phyloP scores from a whole-genome alignment of 2,888 invertebrate species.

The Apoda limacodes region DNA sequence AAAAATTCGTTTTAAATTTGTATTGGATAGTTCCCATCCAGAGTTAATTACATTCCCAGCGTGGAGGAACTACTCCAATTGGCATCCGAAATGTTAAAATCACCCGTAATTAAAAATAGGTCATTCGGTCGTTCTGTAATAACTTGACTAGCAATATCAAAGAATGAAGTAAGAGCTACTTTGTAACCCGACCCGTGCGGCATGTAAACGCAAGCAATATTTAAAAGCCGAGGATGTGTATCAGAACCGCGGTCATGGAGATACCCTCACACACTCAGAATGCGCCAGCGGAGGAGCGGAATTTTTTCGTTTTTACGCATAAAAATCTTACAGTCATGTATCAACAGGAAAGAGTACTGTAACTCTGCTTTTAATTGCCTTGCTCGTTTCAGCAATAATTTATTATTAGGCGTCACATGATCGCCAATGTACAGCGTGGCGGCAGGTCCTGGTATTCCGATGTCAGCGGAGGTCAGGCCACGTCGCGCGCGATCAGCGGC shows the following conservation, averaged over 20 bases:
- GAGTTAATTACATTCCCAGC: too few relatives aligned
- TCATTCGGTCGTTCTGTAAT: too few relatives aligned
- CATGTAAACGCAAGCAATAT: too few relatives aligned
- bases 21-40: too few relatives aligned
- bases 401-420: constrained; percentile 17
- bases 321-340: constrained; percentile 13
- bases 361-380: constrained; percentile 6
- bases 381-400: constrained; percentile 9
- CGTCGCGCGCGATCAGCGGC: constrained; percentile 15
- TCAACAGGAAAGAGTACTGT: constrained; percentile 10
- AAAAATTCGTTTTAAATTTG: too few relatives aligned
- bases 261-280: too few relatives aligned
- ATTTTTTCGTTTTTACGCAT: constrained; percentile 10
- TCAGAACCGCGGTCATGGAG: too few relatives aligned
- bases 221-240: too few relatives aligned
- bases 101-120: too few relatives aligned
- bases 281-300: not conserved
- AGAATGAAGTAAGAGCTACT: not conserved
- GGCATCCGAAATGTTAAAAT: too few relatives aligned
- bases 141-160: not conserved
- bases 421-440: constrained; percentile 11
- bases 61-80: too few relatives aligned
- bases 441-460: constrained; percentile 13
- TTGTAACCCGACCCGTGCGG: not conserved
- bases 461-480: constrained; percentile 12